Conservation (phyloP, 2,113 vertebrate species). For the Aplodontia rufa region DNA sequence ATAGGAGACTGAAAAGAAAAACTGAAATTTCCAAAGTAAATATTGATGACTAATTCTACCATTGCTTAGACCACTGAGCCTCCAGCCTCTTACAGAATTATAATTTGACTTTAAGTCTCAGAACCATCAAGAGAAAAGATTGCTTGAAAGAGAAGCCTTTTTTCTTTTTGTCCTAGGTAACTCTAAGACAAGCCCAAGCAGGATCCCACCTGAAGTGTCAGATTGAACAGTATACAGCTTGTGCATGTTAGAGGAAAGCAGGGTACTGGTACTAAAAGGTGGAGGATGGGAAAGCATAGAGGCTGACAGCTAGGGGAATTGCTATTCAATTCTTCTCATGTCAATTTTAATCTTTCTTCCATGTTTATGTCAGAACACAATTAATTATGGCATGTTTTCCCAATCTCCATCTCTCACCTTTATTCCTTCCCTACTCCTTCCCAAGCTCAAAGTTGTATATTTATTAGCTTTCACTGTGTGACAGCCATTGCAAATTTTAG, state of each 20-base stretch:
- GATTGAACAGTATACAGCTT: background rate
- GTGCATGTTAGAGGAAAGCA: background rate
- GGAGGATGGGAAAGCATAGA: background rate
- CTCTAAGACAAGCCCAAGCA: background rate
- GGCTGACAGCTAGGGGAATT: background rate
- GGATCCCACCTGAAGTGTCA: background rate
- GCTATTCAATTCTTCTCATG: background rate
- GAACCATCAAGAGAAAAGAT: background rate
- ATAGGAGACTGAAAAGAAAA: background rate
- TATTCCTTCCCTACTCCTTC: background rate
- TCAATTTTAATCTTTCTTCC: background rate
- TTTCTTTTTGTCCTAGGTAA: background rate
- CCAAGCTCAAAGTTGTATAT: background rate
- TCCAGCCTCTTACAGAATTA: background rate
- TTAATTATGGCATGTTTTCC: background rate
- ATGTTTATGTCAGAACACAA: background rate
- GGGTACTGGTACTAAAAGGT: background rate
- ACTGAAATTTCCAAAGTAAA: constrained; percentile 17
- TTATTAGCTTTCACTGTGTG: background rate
- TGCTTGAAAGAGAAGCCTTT: background rate
- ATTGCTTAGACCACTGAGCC: background rate
- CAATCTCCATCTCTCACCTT: background rate
- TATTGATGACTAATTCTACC: background rate
- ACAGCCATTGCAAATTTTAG: background rate
- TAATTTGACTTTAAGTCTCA: background rate